Evolutionary conservation across 2,888 invertebrate genomes (phyloP), one percentile per base, ranked within the genome.

Genomic region (Synergus umbraculus): DNA sequence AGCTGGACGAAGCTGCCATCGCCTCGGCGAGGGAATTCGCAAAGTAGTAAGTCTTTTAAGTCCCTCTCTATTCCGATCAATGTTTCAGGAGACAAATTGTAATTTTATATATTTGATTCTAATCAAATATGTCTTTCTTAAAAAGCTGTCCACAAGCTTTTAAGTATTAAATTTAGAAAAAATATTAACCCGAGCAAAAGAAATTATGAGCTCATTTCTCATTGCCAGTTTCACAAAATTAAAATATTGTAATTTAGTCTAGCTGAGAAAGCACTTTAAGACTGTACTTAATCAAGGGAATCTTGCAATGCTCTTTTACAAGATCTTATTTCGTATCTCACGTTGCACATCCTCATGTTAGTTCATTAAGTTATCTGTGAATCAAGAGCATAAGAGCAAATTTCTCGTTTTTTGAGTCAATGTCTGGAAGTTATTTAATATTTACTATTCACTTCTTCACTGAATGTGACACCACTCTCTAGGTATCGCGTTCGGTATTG

Each of bases 341-440:
- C 22, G 12, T 13, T 13, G 22, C 22, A 60, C 60, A 22, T 22
- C 22, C 12, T 60, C 60, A 60, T 60, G 12, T 29, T 12, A 60
- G 13, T 22, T 22, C 22, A 22, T 60, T 4, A 12, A 60, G 60
- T 29, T 60, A 22, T 60, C 60, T 60, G 60, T 10, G 22, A 29
- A 60, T 60, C 22, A 60, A 60, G 67, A 67, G 2, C 15, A 22
- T 18, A 66, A n/a, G 46, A 67, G 15, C 22, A 22, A 73, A n/a
- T 73, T 54, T 73, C 69, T 73, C 49, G 69, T 73, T 29, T 46
- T 4, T 22, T 37, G 7, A 63, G 44, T 12, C 64, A 79, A 8
- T 54, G 60, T 7, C 63, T 77, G 7, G 22, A 64, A 78, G 79
- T 79, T 77, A 80, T 78, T 80, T 79, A 79, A 76, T 78, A 81